phyloP scores from a whole-genome alignment of 2,113 vertebrate genomes.

The Athene noctua region DNA sequence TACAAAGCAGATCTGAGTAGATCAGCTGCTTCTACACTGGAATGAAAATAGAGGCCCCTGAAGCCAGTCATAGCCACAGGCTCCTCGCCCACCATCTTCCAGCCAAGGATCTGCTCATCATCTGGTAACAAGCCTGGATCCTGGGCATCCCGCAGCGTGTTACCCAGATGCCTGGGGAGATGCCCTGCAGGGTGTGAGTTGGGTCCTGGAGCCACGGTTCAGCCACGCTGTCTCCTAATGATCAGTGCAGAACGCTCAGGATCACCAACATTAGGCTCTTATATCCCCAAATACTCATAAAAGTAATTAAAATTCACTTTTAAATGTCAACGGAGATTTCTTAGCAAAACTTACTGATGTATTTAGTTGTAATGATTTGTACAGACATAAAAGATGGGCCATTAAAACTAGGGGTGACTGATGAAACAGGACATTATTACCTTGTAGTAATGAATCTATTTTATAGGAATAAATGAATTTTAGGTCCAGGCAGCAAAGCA shows the following conservation, averaged over 20 bases:
- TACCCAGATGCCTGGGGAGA: background rate
- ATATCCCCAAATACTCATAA: background rate
- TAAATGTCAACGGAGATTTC: background rate
- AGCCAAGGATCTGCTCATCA: background rate
- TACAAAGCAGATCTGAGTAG: background rate
- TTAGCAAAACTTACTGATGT: background rate
- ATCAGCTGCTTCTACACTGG: background rate
- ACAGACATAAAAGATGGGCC: background rate
- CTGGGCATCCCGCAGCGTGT: background rate
- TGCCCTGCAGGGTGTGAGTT: background rate
- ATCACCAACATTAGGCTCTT: background rate
- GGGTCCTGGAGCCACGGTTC: background rate
- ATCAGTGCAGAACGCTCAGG: background rate
- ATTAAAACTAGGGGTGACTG: background rate
- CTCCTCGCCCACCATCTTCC: background rate
- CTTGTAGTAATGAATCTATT: background rate
- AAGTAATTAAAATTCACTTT: background rate
- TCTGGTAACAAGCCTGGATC: fast-evolving
- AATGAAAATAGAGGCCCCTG: background rate
- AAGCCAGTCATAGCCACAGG: background rate
- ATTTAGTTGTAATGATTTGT: slow-evolving; percentile 24
- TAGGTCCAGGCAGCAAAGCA: background rate
- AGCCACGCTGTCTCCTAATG: background rate
- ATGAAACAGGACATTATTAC: background rate
- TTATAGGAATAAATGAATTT: background rate